Percentiles rank a stretch among this genome's conserved stretches.
These are phyloP conservation scores for Trachelipus rathkii DNA, from an alignment of 1,140 invertebrate species.

Conservation along the genomic window DNA sequence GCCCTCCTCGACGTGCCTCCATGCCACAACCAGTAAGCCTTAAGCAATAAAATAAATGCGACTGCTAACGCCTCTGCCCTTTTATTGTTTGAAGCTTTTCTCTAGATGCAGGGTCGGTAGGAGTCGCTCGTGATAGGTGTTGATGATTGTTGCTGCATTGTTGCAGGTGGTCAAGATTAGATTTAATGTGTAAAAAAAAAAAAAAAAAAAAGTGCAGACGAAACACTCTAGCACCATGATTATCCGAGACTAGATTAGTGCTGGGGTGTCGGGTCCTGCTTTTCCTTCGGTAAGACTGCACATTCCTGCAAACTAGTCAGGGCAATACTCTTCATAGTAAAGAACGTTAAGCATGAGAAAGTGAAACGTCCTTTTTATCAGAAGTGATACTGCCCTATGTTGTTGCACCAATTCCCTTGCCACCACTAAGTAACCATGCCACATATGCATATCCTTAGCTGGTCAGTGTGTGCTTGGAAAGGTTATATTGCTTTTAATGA, in stretches of 20 bases:
- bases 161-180: conserved; percentile 6
- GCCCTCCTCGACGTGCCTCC: conserved; percentile 6
- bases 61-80: not conserved
- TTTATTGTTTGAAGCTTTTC: not conserved
- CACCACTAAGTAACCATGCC: conserved; percentile 36
- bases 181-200: not conserved
- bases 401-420: conserved; percentile 28
- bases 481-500: conserved; percentile 43
- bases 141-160: not conserved
- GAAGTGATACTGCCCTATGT: not conserved
- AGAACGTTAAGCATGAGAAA: not conserved
- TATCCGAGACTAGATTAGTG: not conserved
- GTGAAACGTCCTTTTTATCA: too few relatives aligned
- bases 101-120: not conserved
- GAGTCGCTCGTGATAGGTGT: conserved; percentile 7
- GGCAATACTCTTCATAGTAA: conserved; percentile 22
- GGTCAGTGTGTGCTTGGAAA: conserved; percentile 39
- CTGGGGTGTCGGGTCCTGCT: conserved; percentile 13
- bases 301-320: conserved; percentile 41
- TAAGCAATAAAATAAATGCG: conserved; percentile 5
- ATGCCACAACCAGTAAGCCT: conserved; percentile 14
- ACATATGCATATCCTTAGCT: conserved; percentile 43
- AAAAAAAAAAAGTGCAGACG: not conserved
- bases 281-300: conserved; percentile 35
- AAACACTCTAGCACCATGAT: not conserved